Percentiles rank a stretch among this genome's conserved stretches.
These are phyloP conservation scores for Periphyllus acericola DNA, from an alignment of 2,888 invertebrate species.

Conservation along the genomic window DNA sequence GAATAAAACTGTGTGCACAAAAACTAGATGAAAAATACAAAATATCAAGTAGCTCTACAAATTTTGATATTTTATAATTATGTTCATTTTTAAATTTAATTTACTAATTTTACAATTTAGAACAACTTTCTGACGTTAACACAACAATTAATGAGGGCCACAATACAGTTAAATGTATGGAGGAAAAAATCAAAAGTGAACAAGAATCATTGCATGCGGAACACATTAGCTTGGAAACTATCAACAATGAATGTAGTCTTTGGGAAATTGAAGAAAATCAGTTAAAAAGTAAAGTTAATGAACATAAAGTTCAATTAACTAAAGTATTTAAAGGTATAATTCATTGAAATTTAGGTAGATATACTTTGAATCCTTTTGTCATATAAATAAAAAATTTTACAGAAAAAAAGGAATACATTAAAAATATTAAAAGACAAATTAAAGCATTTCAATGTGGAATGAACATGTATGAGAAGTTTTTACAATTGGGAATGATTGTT, in stretches of 20 bases:
- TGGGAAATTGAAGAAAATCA: conserved; percentile 6
- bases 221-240: background rate
- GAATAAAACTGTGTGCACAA: background rate
- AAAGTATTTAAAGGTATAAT: conserved; percentile 3
- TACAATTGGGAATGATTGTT: conserved; percentile 32
- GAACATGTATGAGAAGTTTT: conserved; percentile 20
- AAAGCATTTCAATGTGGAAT: conserved; percentile 30
- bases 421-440: conserved; percentile 40
- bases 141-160: background rate
- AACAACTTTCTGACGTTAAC: conserved; percentile 3
- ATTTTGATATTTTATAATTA: background rate
- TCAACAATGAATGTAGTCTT: background rate
- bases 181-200: background rate
- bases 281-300: background rate
- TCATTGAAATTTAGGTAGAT: background rate
- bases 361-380: background rate
- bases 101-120: background rate
- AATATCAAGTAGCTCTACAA: background rate
- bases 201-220: background rate
- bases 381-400: background rate
- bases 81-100: no score
- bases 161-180: background rate
- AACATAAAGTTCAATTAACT: background rate
- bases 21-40: background rate
- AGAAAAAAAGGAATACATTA: conserved; percentile 28